Conservation (phyloP, 2,113 vertebrate genomes). For the Condylura cristata region DNA sequence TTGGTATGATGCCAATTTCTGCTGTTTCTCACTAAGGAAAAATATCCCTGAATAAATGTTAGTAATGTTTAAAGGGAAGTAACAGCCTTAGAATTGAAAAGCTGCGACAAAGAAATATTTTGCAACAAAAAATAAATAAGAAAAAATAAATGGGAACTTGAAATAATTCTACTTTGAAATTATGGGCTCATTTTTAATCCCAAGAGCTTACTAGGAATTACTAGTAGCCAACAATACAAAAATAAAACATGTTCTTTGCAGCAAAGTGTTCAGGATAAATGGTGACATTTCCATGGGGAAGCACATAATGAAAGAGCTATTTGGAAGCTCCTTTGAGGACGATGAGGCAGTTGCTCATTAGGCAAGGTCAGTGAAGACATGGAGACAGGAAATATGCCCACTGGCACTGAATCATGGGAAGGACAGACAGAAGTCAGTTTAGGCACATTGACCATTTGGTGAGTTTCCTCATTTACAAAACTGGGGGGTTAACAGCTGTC, state of each 20-base stretch:
- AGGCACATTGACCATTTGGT: background rate
- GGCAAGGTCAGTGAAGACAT: background rate
- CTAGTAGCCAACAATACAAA: background rate
- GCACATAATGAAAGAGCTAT: background rate
- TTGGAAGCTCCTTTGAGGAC: background rate
- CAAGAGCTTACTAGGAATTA: background rate
- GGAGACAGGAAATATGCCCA: no score
- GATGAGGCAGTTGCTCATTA: background rate
- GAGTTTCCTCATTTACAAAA: background rate
- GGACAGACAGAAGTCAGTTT: background rate
- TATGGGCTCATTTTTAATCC: constrained; percentile 9
- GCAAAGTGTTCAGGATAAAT: background rate
- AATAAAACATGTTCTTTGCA: background rate
- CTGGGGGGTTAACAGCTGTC: background rate
- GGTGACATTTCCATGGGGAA: background rate
- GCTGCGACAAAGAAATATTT: constrained; percentile 3
- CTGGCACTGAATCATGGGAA: background rate
- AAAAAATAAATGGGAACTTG: background rate
- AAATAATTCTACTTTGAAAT: background rate
- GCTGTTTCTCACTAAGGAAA: constrained; percentile 44
- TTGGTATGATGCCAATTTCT: constrained; percentile 65
- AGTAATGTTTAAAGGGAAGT: constrained; percentile 60
- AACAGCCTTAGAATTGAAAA: background rate
- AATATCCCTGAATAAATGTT: constrained; percentile 59
- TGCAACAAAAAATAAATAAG: background rate